phyloP scores from a whole-genome alignment of 2,797 vertebrate genomes.

The Chiroxiphia lanceolata region DNA sequence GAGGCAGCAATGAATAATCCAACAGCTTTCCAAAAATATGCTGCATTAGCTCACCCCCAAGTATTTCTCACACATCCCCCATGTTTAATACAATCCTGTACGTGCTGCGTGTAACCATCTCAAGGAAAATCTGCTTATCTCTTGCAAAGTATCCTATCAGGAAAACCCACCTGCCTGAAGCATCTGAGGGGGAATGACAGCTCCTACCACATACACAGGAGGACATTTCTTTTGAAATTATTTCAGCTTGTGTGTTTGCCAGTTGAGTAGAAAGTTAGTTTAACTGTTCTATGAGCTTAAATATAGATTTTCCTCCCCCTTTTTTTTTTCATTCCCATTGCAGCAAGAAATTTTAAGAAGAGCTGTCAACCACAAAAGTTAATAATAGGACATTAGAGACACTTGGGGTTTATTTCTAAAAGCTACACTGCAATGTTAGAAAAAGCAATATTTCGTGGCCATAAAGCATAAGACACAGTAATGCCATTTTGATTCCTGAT shows the following conservation, averaged over 20 bases:
- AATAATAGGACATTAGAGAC: background rate
- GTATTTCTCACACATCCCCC: background rate
- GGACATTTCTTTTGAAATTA: background rate
- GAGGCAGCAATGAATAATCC: conserved; percentile 6
- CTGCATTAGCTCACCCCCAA: background rate
- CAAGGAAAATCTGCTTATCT: background rate
- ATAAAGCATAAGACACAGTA: background rate
- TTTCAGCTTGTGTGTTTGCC: background rate
- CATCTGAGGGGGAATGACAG: background rate
- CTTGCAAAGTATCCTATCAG: background rate
- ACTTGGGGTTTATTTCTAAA: background rate
- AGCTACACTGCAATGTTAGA: background rate
- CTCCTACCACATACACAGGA: background rate
- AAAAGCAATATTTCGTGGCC: background rate
- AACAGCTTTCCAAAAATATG: conserved; percentile 12
- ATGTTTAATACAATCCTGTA: background rate
- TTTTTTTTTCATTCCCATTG: background rate
- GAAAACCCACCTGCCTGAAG: background rate
- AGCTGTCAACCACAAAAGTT: background rate
- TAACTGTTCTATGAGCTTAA: background rate
- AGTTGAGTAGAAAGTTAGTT: background rate
- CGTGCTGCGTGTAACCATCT: background rate
- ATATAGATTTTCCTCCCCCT: background rate
- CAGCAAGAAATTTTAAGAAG: background rate
- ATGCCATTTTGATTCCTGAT: background rate